Evolutionary conservation across 2,888 invertebrate genomes (phyloP), one percentile per base, ranked within the genome.

Genomic region (Protophormia terraenovae): DNA sequence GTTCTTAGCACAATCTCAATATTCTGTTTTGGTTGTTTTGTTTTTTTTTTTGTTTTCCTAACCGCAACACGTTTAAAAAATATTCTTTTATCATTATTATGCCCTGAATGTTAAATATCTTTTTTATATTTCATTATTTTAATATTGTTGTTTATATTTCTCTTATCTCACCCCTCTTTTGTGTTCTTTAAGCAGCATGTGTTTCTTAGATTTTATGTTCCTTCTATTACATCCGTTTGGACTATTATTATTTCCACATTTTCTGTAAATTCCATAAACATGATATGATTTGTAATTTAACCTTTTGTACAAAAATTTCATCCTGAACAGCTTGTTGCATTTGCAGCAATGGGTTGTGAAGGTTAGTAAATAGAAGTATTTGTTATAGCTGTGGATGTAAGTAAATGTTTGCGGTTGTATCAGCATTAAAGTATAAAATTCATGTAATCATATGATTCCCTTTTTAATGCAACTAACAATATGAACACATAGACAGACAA

Each of bases 221-320:
- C 38, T 38, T 58, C 8, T 22, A 16, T 62, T 62, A 73, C 29
- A 58, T 73, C 32, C 62, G 19, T 47, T 73, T 12, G 14, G 3
- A 41, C 10, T 41, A 22, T 12, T 27, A 24, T 71, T 71, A 71
- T 58, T 72, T 58, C 27, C 7, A 32, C 22, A 45, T 19, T 53
- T 32, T 22, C 14, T 24, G 24, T 69, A 69, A 60, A 69, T 69
- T 19, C 62, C 19, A 16, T 45, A 55, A 47, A 75, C 50, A 73
- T 69, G 60, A 53, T 73, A 22, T 67, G 60, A 75, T 75, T 67
- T 81, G 60, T 69, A 75, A 69, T 81, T 29, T n/a, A 50, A 75
- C 16, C 50, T 60, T 76, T 76, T 55, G 45, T 45, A 4, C 1
- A 66, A 66, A 53, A 29, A 41, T 55, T 12, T 5, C 29, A 29